Conservation (phyloP, 1,140 invertebrate genomes). For the Elymnias hypermnestra region DNA sequence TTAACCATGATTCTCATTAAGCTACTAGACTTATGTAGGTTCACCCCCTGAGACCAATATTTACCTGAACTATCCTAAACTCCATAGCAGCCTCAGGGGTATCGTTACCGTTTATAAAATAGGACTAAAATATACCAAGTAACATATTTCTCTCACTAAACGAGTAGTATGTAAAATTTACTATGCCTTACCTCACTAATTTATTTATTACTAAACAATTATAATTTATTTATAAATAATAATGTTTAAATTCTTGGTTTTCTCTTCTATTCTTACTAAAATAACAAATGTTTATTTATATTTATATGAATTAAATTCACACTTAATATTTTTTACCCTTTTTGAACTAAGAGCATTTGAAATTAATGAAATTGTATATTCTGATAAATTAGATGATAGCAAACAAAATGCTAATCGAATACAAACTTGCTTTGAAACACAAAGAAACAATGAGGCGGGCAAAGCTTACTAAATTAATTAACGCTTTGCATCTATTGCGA, state of each 20-base stretch:
- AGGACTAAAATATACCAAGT: not conserved
- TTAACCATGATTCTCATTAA: no score
- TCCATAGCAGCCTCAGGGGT: not conserved
- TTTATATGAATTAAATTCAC: not conserved
- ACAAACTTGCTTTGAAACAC: slow-evolving; percentile 4
- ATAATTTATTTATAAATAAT: no score
- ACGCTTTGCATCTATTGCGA: slow-evolving; percentile 1
- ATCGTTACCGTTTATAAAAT: slow-evolving; percentile 2
- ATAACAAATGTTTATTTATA: not conserved
- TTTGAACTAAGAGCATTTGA: no score
- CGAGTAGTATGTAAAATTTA: no score
- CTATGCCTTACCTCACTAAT: no score
- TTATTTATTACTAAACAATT: no score
- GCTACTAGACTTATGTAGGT: not conserved
- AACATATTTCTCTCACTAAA: no score
- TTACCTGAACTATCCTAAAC: not conserved
- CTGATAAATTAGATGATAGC: no score
- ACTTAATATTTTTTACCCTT: no score
- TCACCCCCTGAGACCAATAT: not conserved
- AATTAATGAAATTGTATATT: no score
- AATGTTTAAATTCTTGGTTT: no score
- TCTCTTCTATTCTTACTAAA: no score
- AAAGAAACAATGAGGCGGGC: not conserved
- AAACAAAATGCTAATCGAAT: not conserved
- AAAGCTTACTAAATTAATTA: slow-evolving; percentile 4